Conservation (phyloP, 2,113 vertebrate species). For the Echinops telfairi region DNA sequence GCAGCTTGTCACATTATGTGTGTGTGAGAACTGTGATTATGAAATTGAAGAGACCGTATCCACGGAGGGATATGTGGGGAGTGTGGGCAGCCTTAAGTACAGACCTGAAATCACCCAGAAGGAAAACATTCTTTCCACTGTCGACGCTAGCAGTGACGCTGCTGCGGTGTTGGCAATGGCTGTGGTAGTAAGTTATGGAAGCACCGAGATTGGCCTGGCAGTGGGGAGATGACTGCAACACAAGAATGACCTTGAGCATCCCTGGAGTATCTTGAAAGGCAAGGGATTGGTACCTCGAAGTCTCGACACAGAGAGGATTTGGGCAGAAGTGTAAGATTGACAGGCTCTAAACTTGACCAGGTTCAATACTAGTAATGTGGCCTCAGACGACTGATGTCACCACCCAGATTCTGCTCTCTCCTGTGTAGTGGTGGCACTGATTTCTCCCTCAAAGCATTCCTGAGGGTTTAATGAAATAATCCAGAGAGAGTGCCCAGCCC, state of each 20-base stretch:
- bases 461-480: neutral
- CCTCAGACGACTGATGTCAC: neutral
- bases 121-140: constrained; percentile 59
- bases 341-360: neutral
- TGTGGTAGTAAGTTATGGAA: neutral
- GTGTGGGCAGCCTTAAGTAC: constrained; percentile 57
- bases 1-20: neutral
- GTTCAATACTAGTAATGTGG: neutral
- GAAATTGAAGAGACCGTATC: constrained; percentile 27
- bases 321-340: neutral
- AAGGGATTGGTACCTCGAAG: neutral
- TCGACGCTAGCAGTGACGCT: neutral
- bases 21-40: neutral
- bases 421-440: neutral
- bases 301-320: neutral
- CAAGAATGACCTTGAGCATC: neutral
- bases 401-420: neutral
- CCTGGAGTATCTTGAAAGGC: neutral
- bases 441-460: neutral
- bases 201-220: neutral
- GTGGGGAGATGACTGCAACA: fast-evolving
- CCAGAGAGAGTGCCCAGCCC: fast-evolving
- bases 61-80: constrained; percentile 51
- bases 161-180: neutral
- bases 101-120: constrained; percentile 24